These are phyloP conservation scores for Epinephelus fuscoguttatus DNA, from an alignment of 2,113 vertebrate species.

Conservation along the genomic window DNA sequence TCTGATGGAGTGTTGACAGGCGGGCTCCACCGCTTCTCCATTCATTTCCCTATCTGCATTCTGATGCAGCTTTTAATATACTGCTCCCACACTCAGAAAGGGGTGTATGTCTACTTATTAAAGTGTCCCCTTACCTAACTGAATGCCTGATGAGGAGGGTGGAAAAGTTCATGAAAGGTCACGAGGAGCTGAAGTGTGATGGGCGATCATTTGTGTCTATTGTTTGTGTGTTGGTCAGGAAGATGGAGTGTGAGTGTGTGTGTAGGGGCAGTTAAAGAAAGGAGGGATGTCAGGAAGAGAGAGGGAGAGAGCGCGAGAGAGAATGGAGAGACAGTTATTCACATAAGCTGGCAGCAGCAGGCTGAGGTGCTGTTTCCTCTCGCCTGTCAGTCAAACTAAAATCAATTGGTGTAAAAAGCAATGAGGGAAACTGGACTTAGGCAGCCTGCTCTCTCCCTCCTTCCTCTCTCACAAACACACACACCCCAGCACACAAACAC, in stretches of 20 bases:
- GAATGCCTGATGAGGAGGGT: neutral
- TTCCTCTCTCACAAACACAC: slow-evolving; percentile 12
- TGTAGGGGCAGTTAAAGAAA: neutral
- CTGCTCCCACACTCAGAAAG: neutral
- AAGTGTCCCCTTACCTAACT: neutral
- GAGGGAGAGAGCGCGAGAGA: slow-evolving; percentile 21
- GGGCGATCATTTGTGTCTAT: neutral
- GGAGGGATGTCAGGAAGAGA: slow-evolving; percentile 24
- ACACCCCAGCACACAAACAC: slow-evolving; percentile 11
- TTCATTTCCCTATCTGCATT: slow-evolving; percentile 1
- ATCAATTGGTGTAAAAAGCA: slow-evolving; percentile 81
- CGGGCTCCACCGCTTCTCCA: neutral
- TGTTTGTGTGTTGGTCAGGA: slow-evolving; percentile 26
- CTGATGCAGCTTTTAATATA: neutral
- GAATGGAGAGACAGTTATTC: slow-evolving; percentile 72
- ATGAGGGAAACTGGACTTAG: slow-evolving; percentile 68
- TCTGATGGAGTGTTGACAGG: slow-evolving; percentile 37
- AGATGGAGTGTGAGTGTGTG: slow-evolving; percentile 28
- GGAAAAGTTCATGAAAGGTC: slow-evolving; percentile 30
- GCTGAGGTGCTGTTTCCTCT: slow-evolving; percentile 76
- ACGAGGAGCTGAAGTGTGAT: neutral
- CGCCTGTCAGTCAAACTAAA: slow-evolving; percentile 79
- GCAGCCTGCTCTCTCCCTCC: slow-evolving; percentile 22
- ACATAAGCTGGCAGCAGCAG: slow-evolving; percentile 81
- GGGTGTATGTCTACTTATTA: neutral